Conservation (phyloP, 1,140 invertebrate genomes). For the Aphidius gifuensis region DNA sequence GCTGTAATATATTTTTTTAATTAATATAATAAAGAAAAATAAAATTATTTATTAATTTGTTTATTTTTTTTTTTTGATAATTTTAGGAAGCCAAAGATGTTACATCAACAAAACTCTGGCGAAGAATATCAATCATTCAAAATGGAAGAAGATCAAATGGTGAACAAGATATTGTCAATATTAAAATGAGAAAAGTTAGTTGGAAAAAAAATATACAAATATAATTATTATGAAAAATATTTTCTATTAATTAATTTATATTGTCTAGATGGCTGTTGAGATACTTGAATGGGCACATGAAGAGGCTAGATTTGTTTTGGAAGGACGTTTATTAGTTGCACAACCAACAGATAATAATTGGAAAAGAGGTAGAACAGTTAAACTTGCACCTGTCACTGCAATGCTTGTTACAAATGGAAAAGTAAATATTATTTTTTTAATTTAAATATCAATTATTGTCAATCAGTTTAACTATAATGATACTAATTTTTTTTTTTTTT, state of each 20-base stretch:
- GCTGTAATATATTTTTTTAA: constrained; percentile 55
- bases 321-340: constrained; percentile 80
- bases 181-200: constrained; percentile 74
- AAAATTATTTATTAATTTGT: constrained; percentile 8
- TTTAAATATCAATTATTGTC: constrained; percentile 3
- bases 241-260: not conserved
- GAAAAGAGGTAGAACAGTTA: constrained; percentile 81
- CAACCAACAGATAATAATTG: constrained; percentile 87
- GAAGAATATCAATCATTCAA: constrained; percentile 79
- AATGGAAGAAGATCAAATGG: constrained; percentile 66
- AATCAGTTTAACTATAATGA: not conserved
- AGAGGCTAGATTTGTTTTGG: constrained; percentile 81
- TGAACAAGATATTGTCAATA: constrained; percentile 81
- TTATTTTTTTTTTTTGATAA: not conserved
- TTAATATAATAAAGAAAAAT: not conserved
- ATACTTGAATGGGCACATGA: constrained; percentile 91
- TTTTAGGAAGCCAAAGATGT: constrained; percentile 80
- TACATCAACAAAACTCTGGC: constrained; percentile 81
- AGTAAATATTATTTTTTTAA: constrained; percentile 53
- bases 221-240: not conserved
- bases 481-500: too few relatives aligned
- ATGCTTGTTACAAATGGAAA: constrained; percentile 84
- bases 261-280: constrained; percentile 78
- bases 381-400: constrained; percentile 82
- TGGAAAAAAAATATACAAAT: not conserved